phyloP scores from a whole-genome alignment of 2,888 invertebrate genomes.

The Alentia gelatinosa region DNA sequence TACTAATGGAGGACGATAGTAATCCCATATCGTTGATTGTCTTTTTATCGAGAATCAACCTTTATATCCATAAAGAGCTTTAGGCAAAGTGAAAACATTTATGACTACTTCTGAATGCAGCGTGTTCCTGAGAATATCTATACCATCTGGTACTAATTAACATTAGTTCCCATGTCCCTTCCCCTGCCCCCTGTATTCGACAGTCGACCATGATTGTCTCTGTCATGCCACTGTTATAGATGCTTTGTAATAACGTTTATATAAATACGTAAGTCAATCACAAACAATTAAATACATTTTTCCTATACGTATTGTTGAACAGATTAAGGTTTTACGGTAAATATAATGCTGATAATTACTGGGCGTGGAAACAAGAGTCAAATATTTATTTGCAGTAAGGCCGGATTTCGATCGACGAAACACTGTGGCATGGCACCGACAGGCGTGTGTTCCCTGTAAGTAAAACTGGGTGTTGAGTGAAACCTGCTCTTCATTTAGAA shows the following conservation, averaged over 20 bases:
- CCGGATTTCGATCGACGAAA: too few relatives aligned
- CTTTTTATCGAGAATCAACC: background rate
- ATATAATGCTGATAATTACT: too few relatives aligned
- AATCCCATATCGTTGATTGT: background rate
- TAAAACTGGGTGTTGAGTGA: too few relatives aligned
- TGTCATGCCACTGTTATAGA: background rate
- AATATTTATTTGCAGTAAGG: too few relatives aligned
- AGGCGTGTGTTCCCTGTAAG: too few relatives aligned
- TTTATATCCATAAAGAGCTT: background rate
- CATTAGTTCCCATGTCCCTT: background rate
- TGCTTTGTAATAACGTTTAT: background rate
- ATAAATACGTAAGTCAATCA: too few relatives aligned
- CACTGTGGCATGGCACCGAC: too few relatives aligned
- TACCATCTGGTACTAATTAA: background rate
- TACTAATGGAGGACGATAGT: background rate
- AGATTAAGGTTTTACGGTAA: too few relatives aligned
- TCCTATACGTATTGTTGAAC: too few relatives aligned
- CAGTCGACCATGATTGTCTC: background rate
- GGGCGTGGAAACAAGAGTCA: too few relatives aligned
- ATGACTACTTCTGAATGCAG: background rate
- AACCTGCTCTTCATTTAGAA: too few relatives aligned
- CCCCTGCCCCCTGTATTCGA: background rate
- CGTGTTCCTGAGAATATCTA: background rate
- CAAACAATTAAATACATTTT: too few relatives aligned
- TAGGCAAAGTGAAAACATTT: background rate